phyloP scores from a whole-genome alignment of 2,797 vertebrate species.

The Myripristis murdjan region DNA sequence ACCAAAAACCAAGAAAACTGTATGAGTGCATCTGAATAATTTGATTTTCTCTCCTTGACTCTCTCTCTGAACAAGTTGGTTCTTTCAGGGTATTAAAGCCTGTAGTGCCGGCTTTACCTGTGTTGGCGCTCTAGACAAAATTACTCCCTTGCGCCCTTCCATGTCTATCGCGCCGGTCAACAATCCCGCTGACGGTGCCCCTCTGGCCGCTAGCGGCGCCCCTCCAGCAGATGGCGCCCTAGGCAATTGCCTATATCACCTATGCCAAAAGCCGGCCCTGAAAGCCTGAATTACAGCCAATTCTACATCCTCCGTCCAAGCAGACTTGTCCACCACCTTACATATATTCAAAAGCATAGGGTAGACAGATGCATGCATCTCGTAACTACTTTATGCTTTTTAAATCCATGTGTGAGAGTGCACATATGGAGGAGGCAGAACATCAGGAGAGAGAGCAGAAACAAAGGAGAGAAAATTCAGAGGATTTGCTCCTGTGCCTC shows the following conservation, averaged over 20 bases:
- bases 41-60: too few relatives aligned
- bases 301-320: background rate
- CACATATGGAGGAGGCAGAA: slow-evolving; percentile 29
- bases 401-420: slow-evolving; percentile 17
- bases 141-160: too few relatives aligned
- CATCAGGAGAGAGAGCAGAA: background rate
- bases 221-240: too few relatives aligned
- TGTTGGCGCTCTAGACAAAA: too few relatives aligned
- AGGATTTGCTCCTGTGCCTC: slow-evolving; percentile 21
- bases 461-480: slow-evolving; percentile 10
- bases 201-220: too few relatives aligned
- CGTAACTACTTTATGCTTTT: background rate
- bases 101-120: too few relatives aligned
- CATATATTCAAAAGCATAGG: slow-evolving; percentile 15
- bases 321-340: slow-evolving; percentile 18
- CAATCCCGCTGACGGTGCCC: too few relatives aligned
- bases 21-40: background rate
- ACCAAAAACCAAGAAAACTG: background rate
- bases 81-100: slow-evolving; percentile 13
- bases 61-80: background rate
- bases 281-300: slow-evolving; percentile 3
- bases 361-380: background rate
- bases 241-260: too few relatives aligned
- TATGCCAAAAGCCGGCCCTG: too few relatives aligned
- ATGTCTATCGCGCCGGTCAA: too few relatives aligned